Evolutionary conservation across 2,888 invertebrate species (phyloP), one percentile per base, ranked within the genome.

Genomic region (Platerodrilus igneus): DNA sequence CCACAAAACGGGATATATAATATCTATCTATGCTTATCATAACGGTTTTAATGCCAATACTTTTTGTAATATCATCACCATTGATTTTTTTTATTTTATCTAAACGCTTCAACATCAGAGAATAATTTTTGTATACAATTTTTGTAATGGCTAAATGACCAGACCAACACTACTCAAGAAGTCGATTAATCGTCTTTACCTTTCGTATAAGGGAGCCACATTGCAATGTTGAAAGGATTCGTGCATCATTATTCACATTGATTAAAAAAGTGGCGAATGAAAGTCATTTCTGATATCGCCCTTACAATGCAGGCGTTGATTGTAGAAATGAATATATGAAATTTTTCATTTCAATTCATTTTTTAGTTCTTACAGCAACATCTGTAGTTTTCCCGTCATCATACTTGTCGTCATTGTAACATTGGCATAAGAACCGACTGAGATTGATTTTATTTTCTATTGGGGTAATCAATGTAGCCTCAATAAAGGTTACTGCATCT

Each of bases 41-140:
- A 15, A 46, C 18, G 26, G 39, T 27, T n/a, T n/a, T 29, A 46
- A 28, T 15, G 36, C 45, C 48, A 27, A 48, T 23, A 32, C 38
- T 42, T 32, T 45, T 39, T 9, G 42, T 42, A 21, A 48, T 27
- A 31, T 48, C 39, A 27, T 48, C 45, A 27, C 45, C 45, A 10
- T 27, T 35, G 28, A 45, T 39, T 17, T 42, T 48, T 38, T 42
- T 34, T 28, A 45, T 45, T 45, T 41, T 40, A 16, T 35, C 23
- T 15, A 38, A 47, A 31, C 31, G 41, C 26, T 21, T n/a, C 31
- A 45, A 41, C 42, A 48, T 48, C 29, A 9, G 13, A 34, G 29
- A 35, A 37, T 41, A 42, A 33, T 45, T 45, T 31, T 37, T 34
- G 11, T 30, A 14, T 37, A 45, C 31, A 18, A 45, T 33, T 31